A percentile compares a stretch with the other conserved stretches of the same genome.
Conservation (phyloP, 30 jellyfish, hydroid and myxozoan species). For the Sanderia malayensis region DNA sequence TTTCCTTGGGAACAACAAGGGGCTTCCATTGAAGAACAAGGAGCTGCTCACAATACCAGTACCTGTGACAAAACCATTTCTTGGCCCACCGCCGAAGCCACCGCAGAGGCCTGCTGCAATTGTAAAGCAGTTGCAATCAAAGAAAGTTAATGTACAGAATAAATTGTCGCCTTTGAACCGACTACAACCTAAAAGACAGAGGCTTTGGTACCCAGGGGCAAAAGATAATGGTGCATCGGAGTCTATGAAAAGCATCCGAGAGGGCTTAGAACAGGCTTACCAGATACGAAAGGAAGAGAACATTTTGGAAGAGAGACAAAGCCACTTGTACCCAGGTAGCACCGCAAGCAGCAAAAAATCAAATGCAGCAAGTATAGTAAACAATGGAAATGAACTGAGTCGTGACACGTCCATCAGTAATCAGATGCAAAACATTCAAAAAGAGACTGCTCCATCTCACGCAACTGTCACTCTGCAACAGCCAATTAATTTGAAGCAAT, state of each 20-base stretch:
- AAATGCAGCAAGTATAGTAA: neutral
- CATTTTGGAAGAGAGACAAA: neutral
- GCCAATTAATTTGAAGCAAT: neutral
- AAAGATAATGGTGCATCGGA: slow-evolving; percentile 5
- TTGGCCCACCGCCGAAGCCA: no score
- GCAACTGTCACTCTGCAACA: neutral
- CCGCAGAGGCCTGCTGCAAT: neutral
- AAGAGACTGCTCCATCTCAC: neutral
- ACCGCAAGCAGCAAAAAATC: neutral
- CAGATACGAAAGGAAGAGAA: neutral
- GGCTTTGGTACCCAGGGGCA: slow-evolving; percentile 67
- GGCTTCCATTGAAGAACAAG: neutral
- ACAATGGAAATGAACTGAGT: neutral
- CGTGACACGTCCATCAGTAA: no score
- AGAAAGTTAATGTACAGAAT: neutral
- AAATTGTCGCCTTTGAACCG: neutral
- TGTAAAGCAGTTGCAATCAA: neutral
- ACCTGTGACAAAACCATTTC: no score
- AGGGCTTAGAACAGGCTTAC: neutral
- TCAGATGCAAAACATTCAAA: neutral
- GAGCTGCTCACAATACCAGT: no score
- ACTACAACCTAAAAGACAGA: slow-evolving; percentile 35
- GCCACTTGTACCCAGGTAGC: neutral
- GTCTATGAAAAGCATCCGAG: neutral
- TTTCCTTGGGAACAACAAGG: neutral